Evolutionary conservation across 1,140 invertebrate genomes (phyloP).

Genomic region (Paralvinella palmiformis): DNA sequence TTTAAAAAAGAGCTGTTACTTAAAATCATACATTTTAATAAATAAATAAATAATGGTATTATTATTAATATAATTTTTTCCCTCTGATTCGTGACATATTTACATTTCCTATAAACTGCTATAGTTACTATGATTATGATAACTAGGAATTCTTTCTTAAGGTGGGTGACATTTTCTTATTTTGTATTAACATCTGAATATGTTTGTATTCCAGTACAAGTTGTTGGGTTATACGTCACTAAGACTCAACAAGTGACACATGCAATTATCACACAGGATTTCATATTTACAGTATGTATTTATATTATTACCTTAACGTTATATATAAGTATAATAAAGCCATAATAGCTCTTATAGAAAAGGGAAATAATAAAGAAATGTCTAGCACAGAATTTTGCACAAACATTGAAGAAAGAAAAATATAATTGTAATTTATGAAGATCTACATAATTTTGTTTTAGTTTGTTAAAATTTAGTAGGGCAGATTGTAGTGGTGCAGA

Average conservation of each 20-base stretch:
- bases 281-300: conserved; percentile 44
- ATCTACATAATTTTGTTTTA: background rate
- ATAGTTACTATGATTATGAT: background rate
- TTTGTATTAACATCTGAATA: background rate
- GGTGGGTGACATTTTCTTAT: conserved; percentile 13
- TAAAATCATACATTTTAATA: background rate
- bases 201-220: conserved; percentile 40
- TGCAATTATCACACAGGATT: conserved; percentile 38
- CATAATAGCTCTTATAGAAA: background rate
- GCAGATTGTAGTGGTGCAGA: no score
- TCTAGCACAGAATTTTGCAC: background rate
- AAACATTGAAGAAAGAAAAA: background rate
- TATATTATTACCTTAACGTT: background rate
- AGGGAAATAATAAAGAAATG: background rate
- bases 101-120: background rate
- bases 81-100: background rate
- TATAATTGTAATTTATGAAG: background rate
- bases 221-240: conserved; percentile 48
- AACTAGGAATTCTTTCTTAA: background rate
- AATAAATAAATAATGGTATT: background rate
- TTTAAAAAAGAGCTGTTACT: no score
- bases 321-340: background rate
- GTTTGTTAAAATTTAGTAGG: no score
- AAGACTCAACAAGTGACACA: conserved; percentile 48
- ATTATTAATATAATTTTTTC: background rate